Base-by-base conservation (phyloP, 2,888 invertebrate species). In the Cinara cedri region DNA sequence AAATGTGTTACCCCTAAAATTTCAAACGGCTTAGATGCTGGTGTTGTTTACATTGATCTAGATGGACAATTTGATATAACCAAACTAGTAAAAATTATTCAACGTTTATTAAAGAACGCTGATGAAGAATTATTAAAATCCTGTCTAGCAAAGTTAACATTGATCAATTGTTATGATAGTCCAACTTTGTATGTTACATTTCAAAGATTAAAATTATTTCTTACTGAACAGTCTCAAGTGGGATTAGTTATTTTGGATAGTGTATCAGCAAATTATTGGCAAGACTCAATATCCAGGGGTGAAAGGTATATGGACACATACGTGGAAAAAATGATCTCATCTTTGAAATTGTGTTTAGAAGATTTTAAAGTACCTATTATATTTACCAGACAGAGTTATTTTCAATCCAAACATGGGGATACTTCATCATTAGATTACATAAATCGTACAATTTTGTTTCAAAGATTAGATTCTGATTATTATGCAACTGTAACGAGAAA, bases 321-420 rank as follows among this genome's bases (percentile, higher is more conserved):
- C 71, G 75, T 83, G 3, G 83, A 83, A 57, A 82, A 86, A 70
- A 81, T 86, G 1, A 63, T 88, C n/a, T 84, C 83, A 82, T 81
- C 84, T 10, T 85, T 90, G 81, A 87, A 87, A 84, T 87, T 86
- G 83, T 85, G 87, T 72, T 86, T 87, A 26, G 87, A 86, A 83
- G 87, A 87, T 82, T 88, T 87, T 82, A 88, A 88, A 84, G 84
- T 88, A 66, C 85, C 85, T 65, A 85, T 88, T 72, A 83, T 90
- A 51, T 90, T 88, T 83, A 89, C 88, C 72, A 87, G 87, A 85
- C 88, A 88, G 63, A 85, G 85, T 83, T 87, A 89, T 84, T 89
- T 88, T 49, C 81, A 82, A 21, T 83, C 83, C 34, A 72, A 81
- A 66, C 46, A 44, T 19, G 24, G 21, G 49, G 57, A 68, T 19